Percentiles rank a stretch among this genome's conserved stretches.
Evolutionary conservation across 2,113 vertebrate species (phyloP).

Genomic region (Octodon degus): DNA sequence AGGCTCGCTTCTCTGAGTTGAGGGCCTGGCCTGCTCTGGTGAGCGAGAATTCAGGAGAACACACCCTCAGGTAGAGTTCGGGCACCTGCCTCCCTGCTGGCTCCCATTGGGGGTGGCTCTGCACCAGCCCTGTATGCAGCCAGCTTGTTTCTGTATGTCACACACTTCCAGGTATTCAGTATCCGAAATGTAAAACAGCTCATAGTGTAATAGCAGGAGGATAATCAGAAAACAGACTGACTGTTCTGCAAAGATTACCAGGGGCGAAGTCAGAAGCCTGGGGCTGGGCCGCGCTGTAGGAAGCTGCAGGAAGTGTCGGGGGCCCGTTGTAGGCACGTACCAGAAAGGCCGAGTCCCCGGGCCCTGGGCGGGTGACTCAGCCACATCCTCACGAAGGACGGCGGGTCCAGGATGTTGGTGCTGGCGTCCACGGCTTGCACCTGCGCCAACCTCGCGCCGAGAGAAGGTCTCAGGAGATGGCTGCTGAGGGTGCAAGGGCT

Average conservation of each 20-base stretch:
- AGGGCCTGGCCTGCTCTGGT: neutral
- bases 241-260: constrained; percentile 13
- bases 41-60: neutral
- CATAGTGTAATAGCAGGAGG: constrained; percentile 56
- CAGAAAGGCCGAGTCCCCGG: neutral
- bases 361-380: fast-evolving
- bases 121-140: constrained; percentile 56
- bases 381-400: neutral
- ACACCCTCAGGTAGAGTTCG: neutral
- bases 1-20: neutral
- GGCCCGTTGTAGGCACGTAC: fast-evolving
- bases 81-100: neutral
- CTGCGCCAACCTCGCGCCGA: too few species aligned
- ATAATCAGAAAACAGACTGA: constrained; percentile 61
- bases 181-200: constrained; percentile 65
- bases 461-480: neutral
- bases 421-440: neutral
- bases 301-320: neutral
- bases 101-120: neutral
- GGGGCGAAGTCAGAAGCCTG: neutral
- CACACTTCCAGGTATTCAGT: constrained; percentile 63
- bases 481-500: neutral
- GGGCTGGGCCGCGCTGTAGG: neutral
- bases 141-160: constrained; percentile 44
- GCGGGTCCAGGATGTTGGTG: neutral